phyloP scores from a whole-genome alignment of 2,797 vertebrate genomes.

The Cryptoblepharus egeriae region DNA sequence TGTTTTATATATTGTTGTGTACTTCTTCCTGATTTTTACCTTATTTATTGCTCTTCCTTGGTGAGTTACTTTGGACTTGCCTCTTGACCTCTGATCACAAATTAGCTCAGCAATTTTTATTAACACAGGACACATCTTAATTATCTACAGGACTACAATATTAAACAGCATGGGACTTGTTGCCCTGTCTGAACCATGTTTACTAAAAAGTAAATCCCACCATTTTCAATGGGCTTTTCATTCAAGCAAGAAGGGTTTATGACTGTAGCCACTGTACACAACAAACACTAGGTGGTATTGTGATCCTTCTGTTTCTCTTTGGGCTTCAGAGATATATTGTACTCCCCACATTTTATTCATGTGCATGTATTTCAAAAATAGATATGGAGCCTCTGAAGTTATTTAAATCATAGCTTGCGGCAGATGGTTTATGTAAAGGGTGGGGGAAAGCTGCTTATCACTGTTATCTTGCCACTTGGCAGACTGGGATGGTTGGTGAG shows the following conservation, averaged over 20 bases:
- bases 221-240: background rate
- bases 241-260: background rate
- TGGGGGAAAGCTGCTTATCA: background rate
- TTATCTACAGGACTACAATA: background rate
- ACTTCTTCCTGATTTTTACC: too few species aligned
- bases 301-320: conserved; percentile 45
- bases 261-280: background rate
- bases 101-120: too few species aligned
- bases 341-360: conserved; percentile 8
- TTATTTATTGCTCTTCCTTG: too few species aligned
- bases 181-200: background rate
- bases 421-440: conserved; percentile 34
- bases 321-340: conserved; percentile 10
- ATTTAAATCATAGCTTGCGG: conserved; percentile 39
- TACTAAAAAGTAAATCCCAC: background rate
- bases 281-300: conserved; percentile 69
- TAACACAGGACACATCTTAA: background rate
- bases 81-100: background rate
- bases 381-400: conserved; percentile 3
- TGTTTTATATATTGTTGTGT: too few species aligned
- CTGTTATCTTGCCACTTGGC: background rate
- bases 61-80: background rate
- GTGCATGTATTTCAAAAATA: conserved; percentile 33
- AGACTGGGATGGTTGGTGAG: conserved; percentile 36
- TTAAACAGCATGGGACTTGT: background rate